Conservation (phyloP, 2,888 invertebrate genomes). For the Lepeophtheirus nordmannii region DNA sequence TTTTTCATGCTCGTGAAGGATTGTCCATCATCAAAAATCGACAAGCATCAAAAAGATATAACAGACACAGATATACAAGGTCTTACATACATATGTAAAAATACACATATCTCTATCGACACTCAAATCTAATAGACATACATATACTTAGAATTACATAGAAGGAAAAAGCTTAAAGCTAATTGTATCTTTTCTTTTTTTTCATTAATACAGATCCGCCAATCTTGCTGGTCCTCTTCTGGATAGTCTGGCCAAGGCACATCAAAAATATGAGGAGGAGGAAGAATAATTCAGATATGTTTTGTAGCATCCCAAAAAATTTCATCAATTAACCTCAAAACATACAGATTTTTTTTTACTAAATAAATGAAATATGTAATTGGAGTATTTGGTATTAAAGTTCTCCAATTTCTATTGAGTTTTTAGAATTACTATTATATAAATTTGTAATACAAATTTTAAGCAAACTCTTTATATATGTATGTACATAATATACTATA, state of each 20-base stretch:
- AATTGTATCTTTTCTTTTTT: not conserved
- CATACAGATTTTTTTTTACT: too few relatives aligned
- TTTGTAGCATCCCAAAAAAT: not conserved
- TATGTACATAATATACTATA: too few relatives aligned
- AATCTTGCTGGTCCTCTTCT: constrained; percentile 26
- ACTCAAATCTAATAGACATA: not conserved
- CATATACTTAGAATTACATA: not conserved
- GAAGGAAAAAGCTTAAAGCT: not conserved
- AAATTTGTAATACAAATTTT: too few relatives aligned
- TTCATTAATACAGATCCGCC: constrained; percentile 25
- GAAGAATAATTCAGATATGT: constrained; percentile 7
- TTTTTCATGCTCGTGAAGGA: constrained; percentile 18
- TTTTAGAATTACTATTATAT: too few relatives aligned
- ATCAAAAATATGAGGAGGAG: constrained; percentile 26
- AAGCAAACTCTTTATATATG: too few relatives aligned
- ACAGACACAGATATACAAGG: not conserved
- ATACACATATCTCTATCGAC: not conserved
- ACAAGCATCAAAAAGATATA: not conserved
- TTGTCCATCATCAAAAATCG: constrained; percentile 2
- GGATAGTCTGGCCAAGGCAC: constrained; percentile 24
- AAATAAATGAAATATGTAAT: too few relatives aligned
- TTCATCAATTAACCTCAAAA: too few relatives aligned
- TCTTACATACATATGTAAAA: not conserved
- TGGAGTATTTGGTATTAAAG: too few relatives aligned
- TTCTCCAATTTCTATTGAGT: too few relatives aligned